Base-by-base conservation (phyloP, 2,888 invertebrate species). In the Thymelicus acteon region DNA sequence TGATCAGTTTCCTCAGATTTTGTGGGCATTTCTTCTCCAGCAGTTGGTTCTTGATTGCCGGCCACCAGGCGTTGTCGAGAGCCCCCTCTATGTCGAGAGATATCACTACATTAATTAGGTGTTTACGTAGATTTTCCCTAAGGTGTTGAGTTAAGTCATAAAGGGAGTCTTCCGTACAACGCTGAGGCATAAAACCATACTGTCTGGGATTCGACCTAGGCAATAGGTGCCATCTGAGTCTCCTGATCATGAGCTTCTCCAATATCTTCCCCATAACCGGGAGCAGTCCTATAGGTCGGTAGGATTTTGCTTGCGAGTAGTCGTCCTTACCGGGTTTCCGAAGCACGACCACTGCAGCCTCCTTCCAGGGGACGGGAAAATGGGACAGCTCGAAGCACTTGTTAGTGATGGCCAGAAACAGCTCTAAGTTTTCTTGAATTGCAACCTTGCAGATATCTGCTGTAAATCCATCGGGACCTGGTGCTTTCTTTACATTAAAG, bases 11-110 rank as follows among this genome's bases (percentile, higher is more conserved):
- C 15, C 15, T 5, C 47, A 15, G 10, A 66, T n/a, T 6, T 66
- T 58, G 8, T n/a, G 66, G 58, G 24, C 58, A 60, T 0, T 58
- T 47, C 37, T 24, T 57, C 12, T 31, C 44, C 1, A 24, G 3
- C 15, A 66, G 10, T 10, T 31, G 31, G 15, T 13, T 6, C 48
- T 57, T 66, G 0, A 66, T n/a, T 6, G 66, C 66, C 3, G 66
- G 66, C 66, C 66, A 66, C 58, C 66, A 66, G 0, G 66, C 58
- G 40, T 60, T 66, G 37, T 66, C 66, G 31, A 66, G 60, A 2
- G 66, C 66, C 3, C 66, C 66, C 37, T 66, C 66, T 7, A 66
- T 66, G 19, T 66, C 66, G 0, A 60, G 48, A 6, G 66, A 66
- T 6, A 66, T 0, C 15, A 58, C 15, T 37, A 44, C 5, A 2